These are phyloP conservation scores for Macrosiphum euphorbiae DNA, from an alignment of 2,888 invertebrate species.

Conservation along the genomic window DNA sequence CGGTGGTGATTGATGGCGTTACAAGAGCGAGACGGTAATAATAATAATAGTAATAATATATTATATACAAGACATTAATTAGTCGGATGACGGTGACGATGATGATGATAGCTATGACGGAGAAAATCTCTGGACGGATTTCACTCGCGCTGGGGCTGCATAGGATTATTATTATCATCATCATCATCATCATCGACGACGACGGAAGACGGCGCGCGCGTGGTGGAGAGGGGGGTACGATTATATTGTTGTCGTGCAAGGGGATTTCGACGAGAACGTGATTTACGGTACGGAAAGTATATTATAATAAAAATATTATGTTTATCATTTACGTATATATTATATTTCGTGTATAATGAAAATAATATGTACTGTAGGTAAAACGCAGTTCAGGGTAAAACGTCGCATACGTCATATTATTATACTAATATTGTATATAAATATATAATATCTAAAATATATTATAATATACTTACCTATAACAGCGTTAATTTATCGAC, in stretches of 20 bases:
- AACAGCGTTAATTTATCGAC: background rate
- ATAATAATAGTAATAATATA: background rate
- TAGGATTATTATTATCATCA: background rate
- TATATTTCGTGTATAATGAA: background rate
- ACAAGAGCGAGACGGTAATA: background rate
- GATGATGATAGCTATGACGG: background rate
- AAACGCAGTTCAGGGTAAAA: background rate
- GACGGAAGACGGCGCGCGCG: background rate
- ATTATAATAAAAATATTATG: background rate
- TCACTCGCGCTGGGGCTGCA: background rate
- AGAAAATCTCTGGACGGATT: conserved; percentile 23
- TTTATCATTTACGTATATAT: background rate
- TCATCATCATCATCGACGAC: background rate
- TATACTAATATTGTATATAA: background rate
- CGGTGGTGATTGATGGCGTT: background rate
- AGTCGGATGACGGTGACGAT: background rate
- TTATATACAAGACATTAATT: conserved; percentile 9
- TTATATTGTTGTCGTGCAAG: background rate
- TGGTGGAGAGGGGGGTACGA: background rate
- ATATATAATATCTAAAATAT: background rate
- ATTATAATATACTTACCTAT: background rate
- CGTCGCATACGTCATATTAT: background rate
- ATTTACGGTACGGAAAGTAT: conserved; percentile 17
- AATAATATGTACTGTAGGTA: background rate
- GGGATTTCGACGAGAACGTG: conserved; percentile 32